phyloP scores from a whole-genome alignment of 2,797 vertebrate genomes.

The Adelosebastes latens region DNA sequence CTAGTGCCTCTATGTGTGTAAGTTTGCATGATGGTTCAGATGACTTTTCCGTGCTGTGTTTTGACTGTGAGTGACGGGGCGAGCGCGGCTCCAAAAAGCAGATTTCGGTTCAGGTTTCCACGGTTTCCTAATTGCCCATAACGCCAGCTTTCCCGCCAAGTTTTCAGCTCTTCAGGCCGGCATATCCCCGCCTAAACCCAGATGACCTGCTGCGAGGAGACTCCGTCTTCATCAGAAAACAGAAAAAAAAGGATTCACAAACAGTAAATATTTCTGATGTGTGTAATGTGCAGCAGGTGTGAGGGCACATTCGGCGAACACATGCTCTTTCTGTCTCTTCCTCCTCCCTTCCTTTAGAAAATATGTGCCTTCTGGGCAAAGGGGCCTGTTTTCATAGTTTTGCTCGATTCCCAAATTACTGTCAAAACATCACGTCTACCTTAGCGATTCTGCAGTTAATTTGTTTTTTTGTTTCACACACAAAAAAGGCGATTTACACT shows the following conservation, averaged over 20 bases:
- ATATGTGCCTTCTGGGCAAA: constrained; percentile 54
- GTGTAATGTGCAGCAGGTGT: constrained; percentile 49
- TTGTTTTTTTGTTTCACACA: constrained; percentile 10
- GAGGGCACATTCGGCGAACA: constrained; percentile 15
- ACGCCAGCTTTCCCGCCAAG: constrained; percentile 35
- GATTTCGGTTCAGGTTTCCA: constrained; percentile 66
- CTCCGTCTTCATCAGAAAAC: constrained; percentile 28
- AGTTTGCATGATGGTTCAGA: constrained; percentile 32
- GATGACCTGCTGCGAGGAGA: neutral
- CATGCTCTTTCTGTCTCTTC: neutral
- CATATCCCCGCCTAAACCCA: constrained; percentile 26
- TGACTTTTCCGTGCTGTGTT: constrained; percentile 58
- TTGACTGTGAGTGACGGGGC: constrained; percentile 57
- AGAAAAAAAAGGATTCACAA: constrained; percentile 7
- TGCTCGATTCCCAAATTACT: constrained; percentile 72
- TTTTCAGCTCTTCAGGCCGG: constrained; percentile 50
- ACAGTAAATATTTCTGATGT: neutral
- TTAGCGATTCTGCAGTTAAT: constrained; percentile 49
- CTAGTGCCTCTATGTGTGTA: neutral
- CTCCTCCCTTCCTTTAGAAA: constrained; percentile 28
- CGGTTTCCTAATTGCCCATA: constrained; percentile 72
- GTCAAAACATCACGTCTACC: constrained; percentile 67
- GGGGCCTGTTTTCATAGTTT: constrained; percentile 57
- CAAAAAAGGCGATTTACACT: constrained; percentile 58
- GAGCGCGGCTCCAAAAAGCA: constrained; percentile 30